A percentile compares a stretch with the other conserved stretches of the same genome.
Evolutionary conservation across 1,140 invertebrate species (phyloP).

Genomic region (Meloidogyne chitwoodi): DNA sequence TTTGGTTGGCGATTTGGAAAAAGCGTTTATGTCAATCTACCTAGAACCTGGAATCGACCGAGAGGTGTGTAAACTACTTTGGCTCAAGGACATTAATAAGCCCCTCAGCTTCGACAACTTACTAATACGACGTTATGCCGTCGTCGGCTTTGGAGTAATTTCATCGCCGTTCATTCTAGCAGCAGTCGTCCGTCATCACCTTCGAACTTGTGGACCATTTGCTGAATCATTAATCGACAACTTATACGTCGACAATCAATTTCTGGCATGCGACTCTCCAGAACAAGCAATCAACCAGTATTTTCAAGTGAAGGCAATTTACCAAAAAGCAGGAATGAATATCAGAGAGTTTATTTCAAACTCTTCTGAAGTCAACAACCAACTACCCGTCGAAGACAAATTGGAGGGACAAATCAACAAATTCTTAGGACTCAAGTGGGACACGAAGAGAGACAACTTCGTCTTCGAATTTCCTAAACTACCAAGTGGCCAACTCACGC

Average conservation of each 20-base stretch:
- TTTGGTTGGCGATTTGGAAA: no score
- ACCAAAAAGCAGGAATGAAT: slow-evolving; percentile 32
- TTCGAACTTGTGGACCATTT: slow-evolving; percentile 26
- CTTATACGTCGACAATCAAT: slow-evolving; percentile 37
- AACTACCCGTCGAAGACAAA: slow-evolving; percentile 1
- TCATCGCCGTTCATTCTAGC: slow-evolving; percentile 12
- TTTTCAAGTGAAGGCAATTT: slow-evolving; percentile 8
- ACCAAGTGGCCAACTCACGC: slow-evolving; percentile 22
- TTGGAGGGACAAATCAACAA: neutral
- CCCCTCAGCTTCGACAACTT: neutral
- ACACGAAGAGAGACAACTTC: slow-evolving; percentile 9
- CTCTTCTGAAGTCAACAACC: neutral
- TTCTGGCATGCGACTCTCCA: neutral
- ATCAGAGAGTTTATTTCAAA: slow-evolving; percentile 32
- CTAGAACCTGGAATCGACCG: slow-evolving; percentile 20
- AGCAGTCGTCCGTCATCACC: slow-evolving; percentile 9
- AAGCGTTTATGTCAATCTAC: no score
- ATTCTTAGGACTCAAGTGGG: slow-evolving; percentile 34
- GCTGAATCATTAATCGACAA: slow-evolving; percentile 5
- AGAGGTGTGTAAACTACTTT: slow-evolving; percentile 30
- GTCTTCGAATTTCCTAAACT: neutral
- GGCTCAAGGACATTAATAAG: slow-evolving; percentile 26
- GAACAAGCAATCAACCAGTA: slow-evolving; percentile 19
- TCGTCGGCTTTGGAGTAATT: slow-evolving; percentile 18
- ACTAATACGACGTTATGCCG: slow-evolving; percentile 2